Evolutionary conservation across 2,113 vertebrate genomes (phyloP), one percentile per base, ranked within the genome.

Genomic region (Chloropsis hardwickii): DNA sequence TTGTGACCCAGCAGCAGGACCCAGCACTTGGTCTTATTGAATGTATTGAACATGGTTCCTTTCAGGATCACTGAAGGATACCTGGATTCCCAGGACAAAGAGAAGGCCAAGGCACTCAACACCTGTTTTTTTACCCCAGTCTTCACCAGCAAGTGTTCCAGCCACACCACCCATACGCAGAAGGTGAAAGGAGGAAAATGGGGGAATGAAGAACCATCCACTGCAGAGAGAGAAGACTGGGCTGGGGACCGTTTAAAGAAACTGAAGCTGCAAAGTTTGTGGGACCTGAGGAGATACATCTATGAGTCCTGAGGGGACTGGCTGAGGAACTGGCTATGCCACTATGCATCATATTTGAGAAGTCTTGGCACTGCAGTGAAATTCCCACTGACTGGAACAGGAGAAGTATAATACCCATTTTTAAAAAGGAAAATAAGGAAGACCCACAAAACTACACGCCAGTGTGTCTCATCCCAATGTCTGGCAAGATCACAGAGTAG

Each of bases 401-500:
- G 18, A 56, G 14, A 57, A 72, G 44, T 12, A 33, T 14, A 37
- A 39, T 39, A 29, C 2, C 12, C 2, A n/a, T 24, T 81, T 88
- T 74, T n/a, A 6, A 29, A 88, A 60, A 53, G 4, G 9, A 45
- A 51, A 40, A 60, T 45, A 60, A 66, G 37, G 19, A 58, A 39
- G 12, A 58, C 20, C 2, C 9, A 50, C 0, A 1, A 33, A 35
- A 42, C 17, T 58, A 60, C 6, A 67, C 13, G 14, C 18, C 7
- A 3, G 21, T 44, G 21, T 37, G 21, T 37, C 53, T 45, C 39
- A 45, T 12, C 22, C 33, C 44, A 58, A 11, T 22, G 27, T 25
- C 39, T 44, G 27, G 14, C 9, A 67, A 77, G 14, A 33, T 12
- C 13, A 57, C 5, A 10, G 31, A 31, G 37, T 31, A 66, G 14